Base-by-base conservation (phyloP, 2,888 invertebrate species). In the Melinaea marsaeus region DNA sequence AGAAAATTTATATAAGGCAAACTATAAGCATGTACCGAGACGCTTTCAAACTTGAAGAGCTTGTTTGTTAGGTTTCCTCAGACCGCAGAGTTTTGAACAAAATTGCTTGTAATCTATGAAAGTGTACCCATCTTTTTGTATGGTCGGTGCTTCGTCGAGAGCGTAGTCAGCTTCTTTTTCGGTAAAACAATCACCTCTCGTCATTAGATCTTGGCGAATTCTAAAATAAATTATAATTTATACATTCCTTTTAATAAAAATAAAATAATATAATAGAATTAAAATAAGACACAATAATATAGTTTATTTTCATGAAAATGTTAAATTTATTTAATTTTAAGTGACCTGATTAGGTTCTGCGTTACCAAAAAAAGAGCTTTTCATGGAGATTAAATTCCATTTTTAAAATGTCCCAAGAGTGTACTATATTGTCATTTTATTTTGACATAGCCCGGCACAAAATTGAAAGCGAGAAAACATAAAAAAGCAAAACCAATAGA, bases 81-180 rank as follows among this genome's bases (percentile, higher is more conserved):
- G 80, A 6, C 94, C 93, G 58, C 92, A 91, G 2, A 94, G 84
- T 72, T 92, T 91, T 68, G 90, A 92, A 77, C 93, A 93, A 74
- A 94, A 94, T 46, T 92, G 92, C 13, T 91, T 85, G 75, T 94
- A 94, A 76, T 94, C 93, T 66, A 94, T 93, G 92, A 93, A 92
- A 37, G 83, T 79, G 65, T 75, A 78, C 2, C 92, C 92, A 62
- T 91, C 90, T 51, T 91, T 88, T 63, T 91, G 86, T n/a, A 91
- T 84, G 61, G 91, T 79, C 0, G 94, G 94, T 0, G 94, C 94
- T 73, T 93, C 92, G 68, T 93, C 92, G 13, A 94, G 78, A 0
- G 94, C 94, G 70, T 92, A 92, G 67, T 92, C 90, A 0, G 93
- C 93, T 81, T 94, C 94, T 69, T 91, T 91, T 56, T 88, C 86